phyloP scores from a whole-genome alignment of 2,888 invertebrate species.

The Caenorhabditis sp. region DNA sequence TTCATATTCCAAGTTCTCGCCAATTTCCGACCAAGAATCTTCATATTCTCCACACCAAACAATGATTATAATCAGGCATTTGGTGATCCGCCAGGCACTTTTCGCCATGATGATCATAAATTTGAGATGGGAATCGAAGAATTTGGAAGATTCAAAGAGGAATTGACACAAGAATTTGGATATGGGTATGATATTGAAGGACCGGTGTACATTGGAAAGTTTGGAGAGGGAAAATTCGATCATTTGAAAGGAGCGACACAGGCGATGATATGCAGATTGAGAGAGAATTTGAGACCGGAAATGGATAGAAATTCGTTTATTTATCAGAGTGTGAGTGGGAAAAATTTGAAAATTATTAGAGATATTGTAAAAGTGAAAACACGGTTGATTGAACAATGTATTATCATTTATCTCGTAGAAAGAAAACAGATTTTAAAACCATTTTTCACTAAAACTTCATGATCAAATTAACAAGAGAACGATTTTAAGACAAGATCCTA shows the following conservation, averaged over 20 bases:
- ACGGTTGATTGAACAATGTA: too few relatives aligned
- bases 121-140: constrained; percentile 73
- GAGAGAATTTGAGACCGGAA: background rate
- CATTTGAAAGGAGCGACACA: constrained; percentile 29
- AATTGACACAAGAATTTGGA: constrained; percentile 7
- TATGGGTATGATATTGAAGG: constrained; percentile 17
- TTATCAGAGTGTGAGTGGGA: background rate
- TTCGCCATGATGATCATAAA: constrained; percentile 73
- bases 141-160: constrained; percentile 70
- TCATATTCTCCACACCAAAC: constrained; percentile 73
- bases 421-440: too few relatives aligned
- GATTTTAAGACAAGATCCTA: too few relatives aligned
- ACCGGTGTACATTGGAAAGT: constrained; percentile 30
- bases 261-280: constrained; percentile 6
- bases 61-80: constrained; percentile 71
- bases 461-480: too few relatives aligned
- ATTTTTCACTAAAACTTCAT: too few relatives aligned
- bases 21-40: constrained; percentile 67
- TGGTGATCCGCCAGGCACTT: constrained; percentile 54
- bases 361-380: too few relatives aligned
- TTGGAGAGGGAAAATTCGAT: constrained; percentile 7
- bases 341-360: too few relatives aligned
- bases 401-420: too few relatives aligned
- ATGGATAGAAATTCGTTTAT: background rate
- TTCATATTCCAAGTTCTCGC: constrained; percentile 70